Percentiles rank a stretch among this genome's conserved stretches.
Evolutionary conservation across 2,113 vertebrate species (phyloP).

Genomic region (Labeo rohita): DNA sequence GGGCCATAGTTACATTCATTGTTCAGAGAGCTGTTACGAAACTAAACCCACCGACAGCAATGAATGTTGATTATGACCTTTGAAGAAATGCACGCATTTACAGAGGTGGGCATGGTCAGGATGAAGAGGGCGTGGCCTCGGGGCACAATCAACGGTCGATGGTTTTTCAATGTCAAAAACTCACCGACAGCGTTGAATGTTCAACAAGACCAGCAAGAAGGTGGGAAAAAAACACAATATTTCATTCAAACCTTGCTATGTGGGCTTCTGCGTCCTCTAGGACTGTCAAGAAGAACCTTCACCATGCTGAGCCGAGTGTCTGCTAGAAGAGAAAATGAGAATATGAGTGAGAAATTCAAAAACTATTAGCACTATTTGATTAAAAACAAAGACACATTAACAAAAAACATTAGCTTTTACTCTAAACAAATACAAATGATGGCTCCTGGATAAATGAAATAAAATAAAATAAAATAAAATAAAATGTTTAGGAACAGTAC

Average conservation of each 20-base stretch:
- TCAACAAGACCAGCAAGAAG: slow-evolving; percentile 79
- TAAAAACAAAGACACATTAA: neutral
- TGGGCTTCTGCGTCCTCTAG: neutral
- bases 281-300: neutral
- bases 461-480: neutral
- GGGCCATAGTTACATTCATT: slow-evolving; percentile 99
- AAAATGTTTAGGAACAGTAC: neutral
- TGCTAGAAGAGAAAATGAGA: slow-evolving; percentile 9
- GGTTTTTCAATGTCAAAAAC: slow-evolving; percentile 94
- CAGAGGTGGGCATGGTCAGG: slow-evolving; percentile 56
- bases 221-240: slow-evolving; percentile 28
- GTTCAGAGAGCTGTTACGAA: slow-evolving; percentile 98
- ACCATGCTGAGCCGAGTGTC: neutral
- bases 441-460: neutral
- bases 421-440: neutral
- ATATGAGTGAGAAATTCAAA: neutral
- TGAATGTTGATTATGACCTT: slow-evolving; percentile 99
- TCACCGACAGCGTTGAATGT: slow-evolving; percentile 99
- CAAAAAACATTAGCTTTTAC: neutral
- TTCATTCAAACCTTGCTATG: neutral
- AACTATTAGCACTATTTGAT: neutral
- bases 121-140: slow-evolving; percentile 69
- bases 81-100: slow-evolving; percentile 56
- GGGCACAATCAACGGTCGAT: slow-evolving; percentile 99
- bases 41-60: slow-evolving; percentile 99